Percentiles rank a stretch among this genome's conserved stretches.
Evolutionary conservation across 37 sponge, comb jelly and placozoan genomes (phyloP).

Genomic region (Aphrocallistes beatrix): DNA sequence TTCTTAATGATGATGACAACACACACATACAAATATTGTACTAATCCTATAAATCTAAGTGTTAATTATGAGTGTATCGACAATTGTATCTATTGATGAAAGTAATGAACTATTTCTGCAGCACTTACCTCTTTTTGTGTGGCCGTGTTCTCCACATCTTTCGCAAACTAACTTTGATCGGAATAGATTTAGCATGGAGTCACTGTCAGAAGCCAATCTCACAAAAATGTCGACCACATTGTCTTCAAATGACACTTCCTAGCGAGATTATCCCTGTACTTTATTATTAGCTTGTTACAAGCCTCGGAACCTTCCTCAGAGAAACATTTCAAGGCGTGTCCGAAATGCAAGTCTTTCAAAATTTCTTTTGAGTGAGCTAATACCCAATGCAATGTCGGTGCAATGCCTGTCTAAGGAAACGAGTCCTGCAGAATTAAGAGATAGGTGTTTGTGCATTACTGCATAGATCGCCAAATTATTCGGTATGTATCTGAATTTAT

Average conservation of each 20-base stretch:
- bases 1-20: too few relatives aligned
- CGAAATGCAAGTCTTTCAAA: background rate
- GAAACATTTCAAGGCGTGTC: background rate
- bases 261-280: background rate
- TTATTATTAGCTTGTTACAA: background rate
- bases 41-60: too few relatives aligned
- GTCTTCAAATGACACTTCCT: background rate
- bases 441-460: background rate
- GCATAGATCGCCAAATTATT: background rate
- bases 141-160: background rate
- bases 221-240: slow-evolving; percentile 5
- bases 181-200: background rate
- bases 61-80: too few relatives aligned
- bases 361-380: background rate
- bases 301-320: background rate
- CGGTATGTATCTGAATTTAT: background rate
- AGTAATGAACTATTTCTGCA: background rate
- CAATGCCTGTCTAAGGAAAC: background rate
- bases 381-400: background rate
- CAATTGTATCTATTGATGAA: too few relatives aligned
- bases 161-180: background rate
- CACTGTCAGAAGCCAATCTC: background rate
- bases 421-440: background rate
- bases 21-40: too few relatives aligned
- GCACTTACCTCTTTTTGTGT: background rate